These are phyloP conservation scores for Papilio protenor DNA, from an alignment of 2,888 invertebrate genomes.

Conservation along the genomic window DNA sequence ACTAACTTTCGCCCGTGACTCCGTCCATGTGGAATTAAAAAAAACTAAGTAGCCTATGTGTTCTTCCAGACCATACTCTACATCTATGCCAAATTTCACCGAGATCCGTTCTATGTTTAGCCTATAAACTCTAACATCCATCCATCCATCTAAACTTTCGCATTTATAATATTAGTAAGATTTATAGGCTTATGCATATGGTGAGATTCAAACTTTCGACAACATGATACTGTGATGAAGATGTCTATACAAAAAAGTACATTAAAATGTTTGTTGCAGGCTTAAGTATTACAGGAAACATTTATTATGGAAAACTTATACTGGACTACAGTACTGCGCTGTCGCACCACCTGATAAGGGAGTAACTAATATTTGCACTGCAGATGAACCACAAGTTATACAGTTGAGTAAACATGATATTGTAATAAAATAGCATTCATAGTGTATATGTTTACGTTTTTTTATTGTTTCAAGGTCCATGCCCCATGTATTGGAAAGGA, in stretches of 20 bases:
- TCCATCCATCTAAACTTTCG: too few species aligned
- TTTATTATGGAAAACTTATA: constrained; percentile 94
- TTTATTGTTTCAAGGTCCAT: constrained; percentile 69
- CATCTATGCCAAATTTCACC: too few species aligned
- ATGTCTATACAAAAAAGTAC: not conserved
- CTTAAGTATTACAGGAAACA: constrained; percentile 89
- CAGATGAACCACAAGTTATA: constrained; percentile 89
- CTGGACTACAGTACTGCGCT: constrained; percentile 92
- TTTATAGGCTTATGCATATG: too few species aligned
- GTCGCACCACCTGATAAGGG: constrained; percentile 90
- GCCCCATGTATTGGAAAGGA: constrained; percentile 76
- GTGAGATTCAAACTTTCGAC: too few species aligned
- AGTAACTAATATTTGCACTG: constrained; percentile 81
- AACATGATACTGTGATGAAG: too few species aligned
- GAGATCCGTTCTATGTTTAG: too few species aligned
- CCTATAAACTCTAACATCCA: too few species aligned
- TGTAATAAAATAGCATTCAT: constrained; percentile 4
- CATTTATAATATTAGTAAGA: too few species aligned
- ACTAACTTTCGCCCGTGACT: too few species aligned
- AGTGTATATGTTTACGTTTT: constrained; percentile 44
- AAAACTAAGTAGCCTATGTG: too few species aligned
- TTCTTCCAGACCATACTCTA: too few species aligned
- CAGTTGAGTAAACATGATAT: constrained; percentile 82
- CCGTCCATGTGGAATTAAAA: too few species aligned
- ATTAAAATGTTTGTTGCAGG: constrained; percentile 70